A percentile compares a stretch with the other conserved stretches of the same genome.
Conservation (phyloP, 2,888 invertebrate genomes). For the Athripsodes cinereus region DNA sequence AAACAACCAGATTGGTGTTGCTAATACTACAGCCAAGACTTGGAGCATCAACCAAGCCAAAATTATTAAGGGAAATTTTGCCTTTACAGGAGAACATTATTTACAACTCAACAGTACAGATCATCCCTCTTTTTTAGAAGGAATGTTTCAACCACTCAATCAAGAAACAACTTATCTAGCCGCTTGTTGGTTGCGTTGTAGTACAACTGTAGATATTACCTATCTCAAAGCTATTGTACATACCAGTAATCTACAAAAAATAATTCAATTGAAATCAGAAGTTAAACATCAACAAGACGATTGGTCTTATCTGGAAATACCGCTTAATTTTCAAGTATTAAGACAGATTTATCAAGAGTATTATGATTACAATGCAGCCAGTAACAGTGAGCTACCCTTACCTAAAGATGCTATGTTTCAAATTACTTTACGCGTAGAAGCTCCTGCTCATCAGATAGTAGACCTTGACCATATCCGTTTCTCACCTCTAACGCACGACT, state of each 20-base stretch:
- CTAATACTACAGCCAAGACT: not conserved
- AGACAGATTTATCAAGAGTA: not conserved
- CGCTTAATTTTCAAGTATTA: not conserved
- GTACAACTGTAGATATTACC: no score
- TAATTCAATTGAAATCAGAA: no score
- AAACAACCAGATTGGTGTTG: not conserved
- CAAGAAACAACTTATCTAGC: no score
- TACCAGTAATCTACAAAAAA: no score
- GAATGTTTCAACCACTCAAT: no score
- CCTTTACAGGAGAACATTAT: not conserved
- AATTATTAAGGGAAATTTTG: not conserved
- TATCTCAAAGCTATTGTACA: no score
- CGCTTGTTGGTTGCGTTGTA: no score
- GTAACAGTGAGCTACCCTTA: no score
- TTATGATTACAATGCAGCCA: not conserved
- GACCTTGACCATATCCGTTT: not conserved
- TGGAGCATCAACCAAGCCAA: not conserved
- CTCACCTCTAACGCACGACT: not conserved
- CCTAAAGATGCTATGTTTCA: no score
- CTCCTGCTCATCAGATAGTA: not conserved
- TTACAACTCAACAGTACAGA: no score
- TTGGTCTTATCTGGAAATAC: not conserved
- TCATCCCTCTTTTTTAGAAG: no score
- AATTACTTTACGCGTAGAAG: not conserved
- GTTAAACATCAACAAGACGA: no score